Conservation (phyloP, 2,797 vertebrate genomes). For the Silurus lanzhouensis region DNA sequence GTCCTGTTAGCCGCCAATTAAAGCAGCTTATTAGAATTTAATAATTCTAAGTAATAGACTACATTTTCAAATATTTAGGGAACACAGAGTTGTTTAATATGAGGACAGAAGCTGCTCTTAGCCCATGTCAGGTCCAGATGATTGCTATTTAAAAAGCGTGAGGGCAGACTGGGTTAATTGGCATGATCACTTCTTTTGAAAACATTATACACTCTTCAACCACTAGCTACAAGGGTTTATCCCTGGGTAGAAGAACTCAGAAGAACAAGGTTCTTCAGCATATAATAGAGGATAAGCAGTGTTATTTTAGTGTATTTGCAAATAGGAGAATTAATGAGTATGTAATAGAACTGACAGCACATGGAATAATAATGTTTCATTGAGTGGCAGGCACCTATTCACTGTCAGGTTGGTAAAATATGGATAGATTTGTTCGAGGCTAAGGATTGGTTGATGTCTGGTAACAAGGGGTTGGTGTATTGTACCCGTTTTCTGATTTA, state of each 20-base stretch:
- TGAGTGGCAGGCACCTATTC: not conserved
- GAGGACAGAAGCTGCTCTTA: conserved; percentile 30
- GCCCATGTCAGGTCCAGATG: conserved; percentile 34
- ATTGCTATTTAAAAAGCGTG: conserved; percentile 50
- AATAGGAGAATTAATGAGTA: not conserved
- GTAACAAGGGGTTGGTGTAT: conserved; percentile 4
- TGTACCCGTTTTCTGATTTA: not conserved
- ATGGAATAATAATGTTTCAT: not conserved
- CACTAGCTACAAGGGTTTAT: conserved; percentile 49
- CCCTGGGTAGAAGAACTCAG: not conserved
- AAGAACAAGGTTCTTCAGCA: no score
- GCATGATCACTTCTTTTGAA: conserved; percentile 51
- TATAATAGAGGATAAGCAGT: no score
- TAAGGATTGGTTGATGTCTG: not conserved
- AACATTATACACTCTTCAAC: conserved; percentile 59
- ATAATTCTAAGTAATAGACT: conserved; percentile 58
- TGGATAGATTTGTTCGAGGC: not conserved
- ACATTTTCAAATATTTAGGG: conserved; percentile 52
- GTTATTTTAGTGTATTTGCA: not conserved
- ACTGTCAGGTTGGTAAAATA: not conserved
- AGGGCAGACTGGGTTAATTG: conserved; percentile 8
- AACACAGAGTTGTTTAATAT: conserved; percentile 52
- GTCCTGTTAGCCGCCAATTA: conserved; percentile 52
- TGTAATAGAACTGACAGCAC: not conserved
- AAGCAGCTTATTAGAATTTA: conserved; percentile 56